These are phyloP conservation scores for Adoxophyes honmai DNA, from an alignment of 1,140 invertebrate species.

Conservation along the genomic window DNA sequence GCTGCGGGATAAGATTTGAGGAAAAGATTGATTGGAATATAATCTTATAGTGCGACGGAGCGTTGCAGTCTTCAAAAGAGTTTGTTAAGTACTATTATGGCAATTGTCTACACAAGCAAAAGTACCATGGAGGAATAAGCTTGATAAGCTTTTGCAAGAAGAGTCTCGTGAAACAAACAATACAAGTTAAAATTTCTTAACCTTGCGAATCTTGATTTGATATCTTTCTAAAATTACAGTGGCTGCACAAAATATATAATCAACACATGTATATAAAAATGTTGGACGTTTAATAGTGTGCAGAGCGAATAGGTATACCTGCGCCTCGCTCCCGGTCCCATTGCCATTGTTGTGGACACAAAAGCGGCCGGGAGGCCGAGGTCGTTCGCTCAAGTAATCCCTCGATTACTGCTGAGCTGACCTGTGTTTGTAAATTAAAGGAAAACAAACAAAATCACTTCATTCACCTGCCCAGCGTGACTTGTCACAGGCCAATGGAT, in stretches of 20 bases:
- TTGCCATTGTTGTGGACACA: slow-evolving; percentile 37
- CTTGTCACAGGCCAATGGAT: neutral
- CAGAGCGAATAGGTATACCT: slow-evolving; percentile 24
- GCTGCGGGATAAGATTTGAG: slow-evolving; percentile 1
- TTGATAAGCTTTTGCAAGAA: no score
- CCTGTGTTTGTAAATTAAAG: neutral
- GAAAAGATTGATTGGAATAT: neutral
- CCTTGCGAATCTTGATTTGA: neutral
- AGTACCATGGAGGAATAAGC: no score
- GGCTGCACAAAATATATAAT: slow-evolving; percentile 17
- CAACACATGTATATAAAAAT: slow-evolving; percentile 18
- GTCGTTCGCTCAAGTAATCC: slow-evolving; percentile 36
- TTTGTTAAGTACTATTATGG: no score
- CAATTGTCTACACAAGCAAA: no score
- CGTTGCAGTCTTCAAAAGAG: no score
- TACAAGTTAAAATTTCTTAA: neutral
- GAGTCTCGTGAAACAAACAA: no score
- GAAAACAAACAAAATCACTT: neutral
- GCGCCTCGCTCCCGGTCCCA: slow-evolving; percentile 20
- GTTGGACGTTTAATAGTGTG: slow-evolving; percentile 16
- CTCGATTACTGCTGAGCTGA: slow-evolving; percentile 2
- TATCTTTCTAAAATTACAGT: neutral
- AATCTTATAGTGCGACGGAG: no score
- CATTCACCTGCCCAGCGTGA: neutral
- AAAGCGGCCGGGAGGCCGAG: slow-evolving; percentile 28